These are phyloP conservation scores for Drosophila multiciliata DNA, from an alignment of 2,888 invertebrate species.

Conservation along the genomic window DNA sequence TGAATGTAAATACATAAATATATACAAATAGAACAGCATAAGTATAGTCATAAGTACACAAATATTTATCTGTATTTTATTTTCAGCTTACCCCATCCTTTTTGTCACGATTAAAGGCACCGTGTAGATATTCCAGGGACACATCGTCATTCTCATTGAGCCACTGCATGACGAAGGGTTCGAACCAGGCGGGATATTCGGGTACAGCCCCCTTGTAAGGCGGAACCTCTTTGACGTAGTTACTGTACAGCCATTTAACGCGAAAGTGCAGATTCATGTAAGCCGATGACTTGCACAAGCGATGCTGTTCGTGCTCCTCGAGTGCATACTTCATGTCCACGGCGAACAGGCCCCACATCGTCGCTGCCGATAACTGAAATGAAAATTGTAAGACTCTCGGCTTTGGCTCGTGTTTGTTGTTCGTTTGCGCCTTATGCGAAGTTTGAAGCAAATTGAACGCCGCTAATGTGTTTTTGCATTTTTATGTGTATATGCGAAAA, in stretches of 20 bases:
- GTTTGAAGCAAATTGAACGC: not conserved
- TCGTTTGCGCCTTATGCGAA: not conserved
- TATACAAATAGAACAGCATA: too few relatives aligned
- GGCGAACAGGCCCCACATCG: constrained; percentile 99
- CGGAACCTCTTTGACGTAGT: constrained; percentile 98
- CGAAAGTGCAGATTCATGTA: constrained; percentile 99
- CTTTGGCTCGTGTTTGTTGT: not conserved
- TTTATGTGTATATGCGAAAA: not conserved
- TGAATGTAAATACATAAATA: not conserved
- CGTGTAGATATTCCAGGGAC: constrained; percentile 98
- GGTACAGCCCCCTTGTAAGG: constrained; percentile 98
- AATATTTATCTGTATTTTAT: not conserved
- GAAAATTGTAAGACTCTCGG: not conserved
- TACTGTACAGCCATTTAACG: constrained; percentile 98
- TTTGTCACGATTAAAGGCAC: constrained; percentile 99
- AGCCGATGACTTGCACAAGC: constrained; percentile 98
- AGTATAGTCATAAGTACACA: not conserved
- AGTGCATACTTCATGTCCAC: constrained; percentile 99
- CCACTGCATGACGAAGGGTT: constrained; percentile 99
- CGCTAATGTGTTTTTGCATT: not conserved
- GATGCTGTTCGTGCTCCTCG: constrained; percentile 98
- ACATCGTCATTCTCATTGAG: constrained; percentile 99
- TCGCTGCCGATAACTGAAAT: constrained; percentile 94
- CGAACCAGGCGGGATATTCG: constrained; percentile 99
- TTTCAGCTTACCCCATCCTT: constrained; percentile 91